A percentile compares a stretch with the other conserved stretches of the same genome.
These are phyloP conservation scores for Acleris holmiana DNA, from an alignment of 2,888 invertebrate genomes.

Conservation along the genomic window DNA sequence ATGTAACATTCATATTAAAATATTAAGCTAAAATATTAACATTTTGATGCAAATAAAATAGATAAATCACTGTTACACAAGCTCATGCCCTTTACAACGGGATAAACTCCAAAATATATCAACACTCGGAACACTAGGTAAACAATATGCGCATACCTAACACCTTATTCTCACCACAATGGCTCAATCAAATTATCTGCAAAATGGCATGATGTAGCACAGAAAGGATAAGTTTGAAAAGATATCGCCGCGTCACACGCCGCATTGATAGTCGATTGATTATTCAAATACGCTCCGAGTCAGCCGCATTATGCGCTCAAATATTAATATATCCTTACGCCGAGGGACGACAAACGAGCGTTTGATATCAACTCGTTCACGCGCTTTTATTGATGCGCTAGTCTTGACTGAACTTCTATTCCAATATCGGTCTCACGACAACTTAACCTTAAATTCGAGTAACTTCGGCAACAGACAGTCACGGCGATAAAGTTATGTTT, in stretches of 20 bases:
- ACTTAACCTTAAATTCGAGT: no score
- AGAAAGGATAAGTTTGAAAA: constrained; percentile 61
- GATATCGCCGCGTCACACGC: constrained; percentile 65
- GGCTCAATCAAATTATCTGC: constrained; percentile 65
- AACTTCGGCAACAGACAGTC: no score
- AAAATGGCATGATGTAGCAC: constrained; percentile 49
- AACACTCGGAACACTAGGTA: constrained; percentile 43
- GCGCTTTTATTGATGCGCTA: constrained; percentile 3
- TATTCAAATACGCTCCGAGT: constrained; percentile 64
- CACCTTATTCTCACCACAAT: constrained; percentile 59
- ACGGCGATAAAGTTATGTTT: no score
- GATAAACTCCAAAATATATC: neutral
- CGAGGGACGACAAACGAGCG: constrained; percentile 50
- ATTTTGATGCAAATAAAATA: no score
- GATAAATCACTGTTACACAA: no score
- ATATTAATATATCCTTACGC: constrained; percentile 51
- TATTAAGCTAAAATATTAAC: no score
- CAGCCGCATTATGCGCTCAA: constrained; percentile 45
- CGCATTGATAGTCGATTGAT: constrained; percentile 77
- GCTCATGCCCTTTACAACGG: neutral
- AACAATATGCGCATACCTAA: constrained; percentile 38
- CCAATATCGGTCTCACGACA: no score
- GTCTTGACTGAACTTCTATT: neutral
- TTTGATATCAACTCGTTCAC: constrained; percentile 47
- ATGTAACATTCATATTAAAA: no score